A percentile compares a stretch with the other conserved stretches of the same genome.
phyloP scores from a whole-genome alignment of 2,888 invertebrate genomes.

The Carterocephalus palaemon region DNA sequence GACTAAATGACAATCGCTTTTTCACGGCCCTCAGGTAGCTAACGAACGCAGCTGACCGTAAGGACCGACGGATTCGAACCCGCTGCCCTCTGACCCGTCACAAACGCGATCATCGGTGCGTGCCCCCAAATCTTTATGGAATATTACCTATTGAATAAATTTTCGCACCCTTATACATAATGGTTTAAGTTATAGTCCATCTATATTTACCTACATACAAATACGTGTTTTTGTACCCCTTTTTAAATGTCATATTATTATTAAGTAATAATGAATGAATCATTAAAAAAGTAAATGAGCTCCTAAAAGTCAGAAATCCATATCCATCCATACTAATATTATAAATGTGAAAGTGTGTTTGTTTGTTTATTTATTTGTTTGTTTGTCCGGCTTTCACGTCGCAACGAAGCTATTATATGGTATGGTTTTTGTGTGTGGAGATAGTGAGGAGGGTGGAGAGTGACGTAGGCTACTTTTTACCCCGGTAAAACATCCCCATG shows the following conservation, averaged over 20 bases:
- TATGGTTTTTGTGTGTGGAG: no score
- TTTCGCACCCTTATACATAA: slow-evolving; percentile 48
- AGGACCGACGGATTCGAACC: slow-evolving; percentile 19
- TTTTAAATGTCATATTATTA: slow-evolving; percentile 2
- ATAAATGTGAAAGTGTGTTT: no score
- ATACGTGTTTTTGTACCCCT: neutral
- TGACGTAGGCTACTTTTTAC: no score
- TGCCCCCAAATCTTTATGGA: slow-evolving; percentile 44
- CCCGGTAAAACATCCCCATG: no score
- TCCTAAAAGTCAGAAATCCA: no score
- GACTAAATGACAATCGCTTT: slow-evolving; percentile 11
- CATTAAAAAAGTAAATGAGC: neutral
- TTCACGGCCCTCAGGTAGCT: slow-evolving; percentile 7
- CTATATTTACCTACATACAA: no score
- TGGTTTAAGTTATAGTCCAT: no score
- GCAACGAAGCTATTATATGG: no score
- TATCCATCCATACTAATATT: no score
- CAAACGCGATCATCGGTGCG: slow-evolving; percentile 47
- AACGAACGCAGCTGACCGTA: slow-evolving; percentile 16
- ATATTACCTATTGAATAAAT: slow-evolving; percentile 42
- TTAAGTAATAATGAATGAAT: neutral
- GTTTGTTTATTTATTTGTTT: no score
- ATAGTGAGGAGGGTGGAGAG: no score
- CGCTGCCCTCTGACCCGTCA: slow-evolving; percentile 43
- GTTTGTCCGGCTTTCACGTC: no score